phyloP scores from a whole-genome alignment of 2,888 invertebrate species.

The Machimus atricapillus region DNA sequence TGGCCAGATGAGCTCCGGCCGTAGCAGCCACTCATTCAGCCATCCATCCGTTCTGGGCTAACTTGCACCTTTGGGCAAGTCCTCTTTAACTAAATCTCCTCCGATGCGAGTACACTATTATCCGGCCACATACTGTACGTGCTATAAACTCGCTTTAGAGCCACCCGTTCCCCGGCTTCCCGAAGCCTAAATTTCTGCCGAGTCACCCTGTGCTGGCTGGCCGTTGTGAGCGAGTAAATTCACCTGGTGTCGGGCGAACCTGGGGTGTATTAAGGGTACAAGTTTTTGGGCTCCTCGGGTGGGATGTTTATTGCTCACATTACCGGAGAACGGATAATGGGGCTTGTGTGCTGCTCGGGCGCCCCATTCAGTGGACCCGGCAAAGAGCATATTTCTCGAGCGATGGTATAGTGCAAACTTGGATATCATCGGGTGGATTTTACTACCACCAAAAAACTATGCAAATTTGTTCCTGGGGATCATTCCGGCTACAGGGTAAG shows the following conservation, averaged over 20 bases:
- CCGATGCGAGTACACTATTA: background rate
- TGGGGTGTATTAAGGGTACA: background rate
- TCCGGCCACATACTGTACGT: conserved; percentile 11
- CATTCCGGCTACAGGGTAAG: background rate
- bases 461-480: background rate
- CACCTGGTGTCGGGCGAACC: background rate
- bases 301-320: conserved; percentile 20
- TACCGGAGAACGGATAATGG: conserved; percentile 3
- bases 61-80: background rate
- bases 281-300: background rate
- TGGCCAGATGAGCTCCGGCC: background rate
- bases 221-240: background rate
- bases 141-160: conserved; percentile 21
- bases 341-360: background rate
- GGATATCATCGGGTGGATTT: conserved; percentile 1
- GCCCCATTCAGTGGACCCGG: background rate
- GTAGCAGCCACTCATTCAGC: background rate
- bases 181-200: background rate
- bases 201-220: background rate
- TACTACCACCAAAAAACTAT: conserved; percentile 1
- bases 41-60: conserved; percentile 7
- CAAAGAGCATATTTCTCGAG: background rate
- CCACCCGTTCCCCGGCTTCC: background rate
- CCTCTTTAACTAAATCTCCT: conserved; percentile 15
- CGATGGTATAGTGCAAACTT: background rate